phyloP scores from a whole-genome alignment of 2,797 vertebrate genomes.

The Sebastes diploproa region DNA sequence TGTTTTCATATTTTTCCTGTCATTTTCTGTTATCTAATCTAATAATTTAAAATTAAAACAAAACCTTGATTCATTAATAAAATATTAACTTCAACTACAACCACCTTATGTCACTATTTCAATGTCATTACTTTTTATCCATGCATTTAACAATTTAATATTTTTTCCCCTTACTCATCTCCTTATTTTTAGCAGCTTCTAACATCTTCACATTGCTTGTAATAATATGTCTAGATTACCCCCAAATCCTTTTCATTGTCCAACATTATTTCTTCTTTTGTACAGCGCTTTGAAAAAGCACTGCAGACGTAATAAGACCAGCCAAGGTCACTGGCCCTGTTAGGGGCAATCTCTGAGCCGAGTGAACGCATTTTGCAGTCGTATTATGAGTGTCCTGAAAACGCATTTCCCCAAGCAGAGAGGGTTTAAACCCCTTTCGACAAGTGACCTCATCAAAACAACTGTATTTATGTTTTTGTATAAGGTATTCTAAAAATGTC shows the following conservation, averaged over 20 bases:
- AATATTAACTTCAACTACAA: not conserved
- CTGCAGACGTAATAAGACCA: slow-evolving; percentile 12
- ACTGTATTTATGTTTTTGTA: slow-evolving; percentile 1
- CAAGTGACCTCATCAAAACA: slow-evolving; percentile 22
- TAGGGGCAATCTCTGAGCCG: slow-evolving; percentile 34
- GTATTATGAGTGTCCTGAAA: slow-evolving; percentile 34
- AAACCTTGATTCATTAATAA: not conserved
- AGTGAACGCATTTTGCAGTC: slow-evolving; percentile 36
- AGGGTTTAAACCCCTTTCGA: slow-evolving; percentile 14
- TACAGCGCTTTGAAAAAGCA: not conserved
- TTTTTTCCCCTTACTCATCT: not conserved
- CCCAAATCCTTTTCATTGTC: not conserved
- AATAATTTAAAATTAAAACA: not conserved
- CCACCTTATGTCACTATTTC: not conserved
- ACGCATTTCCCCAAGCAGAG: slow-evolving; percentile 7
- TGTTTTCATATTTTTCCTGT: not conserved
- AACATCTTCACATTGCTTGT: not conserved
- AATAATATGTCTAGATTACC: not conserved
- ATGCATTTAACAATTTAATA: not conserved
- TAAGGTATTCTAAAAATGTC: slow-evolving; percentile 12
- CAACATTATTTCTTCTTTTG: slow-evolving; percentile 3
- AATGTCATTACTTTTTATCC: not conserved
- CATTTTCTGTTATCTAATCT: not conserved
- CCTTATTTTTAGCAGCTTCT: not conserved
- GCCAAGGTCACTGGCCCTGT: slow-evolving; percentile 52